phyloP scores from a whole-genome alignment of 53 echinoderm and acorn worm species.

The Paelopatides confundens region DNA sequence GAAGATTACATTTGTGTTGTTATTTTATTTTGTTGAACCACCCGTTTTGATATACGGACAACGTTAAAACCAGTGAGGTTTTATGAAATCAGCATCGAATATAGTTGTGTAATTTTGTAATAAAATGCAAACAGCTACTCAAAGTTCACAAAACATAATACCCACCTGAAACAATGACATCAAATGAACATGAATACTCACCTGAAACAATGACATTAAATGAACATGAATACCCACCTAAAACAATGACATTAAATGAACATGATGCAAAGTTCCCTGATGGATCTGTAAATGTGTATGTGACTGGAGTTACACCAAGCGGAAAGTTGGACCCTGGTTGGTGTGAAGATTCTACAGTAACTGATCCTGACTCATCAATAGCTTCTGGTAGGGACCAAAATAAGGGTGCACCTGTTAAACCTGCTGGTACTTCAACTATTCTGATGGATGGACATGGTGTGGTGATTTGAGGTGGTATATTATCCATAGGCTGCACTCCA shows the following conservation, averaged over 20 bases:
- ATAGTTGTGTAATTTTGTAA: too few species aligned
- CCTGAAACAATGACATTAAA: too few species aligned
- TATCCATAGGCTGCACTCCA: constrained; percentile 36
- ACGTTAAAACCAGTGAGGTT: too few species aligned
- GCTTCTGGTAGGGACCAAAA: constrained; percentile 67
- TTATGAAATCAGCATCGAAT: too few species aligned
- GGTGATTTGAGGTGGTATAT: constrained; percentile 58
- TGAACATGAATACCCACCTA: constrained; percentile 28
- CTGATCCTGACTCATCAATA: constrained; percentile 61
- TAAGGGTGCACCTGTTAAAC: constrained; percentile 31
- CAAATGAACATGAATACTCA: too few species aligned
- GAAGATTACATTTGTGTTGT: too few species aligned
- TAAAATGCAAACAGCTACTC: too few species aligned
- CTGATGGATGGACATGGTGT: constrained; percentile 59
- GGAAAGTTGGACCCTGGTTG: constrained; percentile 53
- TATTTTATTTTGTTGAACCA: too few species aligned
- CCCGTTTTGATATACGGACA: too few species aligned
- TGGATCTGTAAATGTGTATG: constrained; percentile 69
- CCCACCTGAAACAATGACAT: too few species aligned
- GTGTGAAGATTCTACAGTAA: constrained; percentile 18
- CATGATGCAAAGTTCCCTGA: constrained; percentile 68
- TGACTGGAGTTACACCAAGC: constrained; percentile 60
- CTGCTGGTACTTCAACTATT: constrained; percentile 37
- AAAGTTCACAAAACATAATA: too few species aligned
- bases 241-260: constrained; percentile 68